Percentiles rank a stretch among this genome's conserved stretches.
phyloP scores from a whole-genome alignment of 2,113 vertebrate species.

The Phyllostomus hastatus region DNA sequence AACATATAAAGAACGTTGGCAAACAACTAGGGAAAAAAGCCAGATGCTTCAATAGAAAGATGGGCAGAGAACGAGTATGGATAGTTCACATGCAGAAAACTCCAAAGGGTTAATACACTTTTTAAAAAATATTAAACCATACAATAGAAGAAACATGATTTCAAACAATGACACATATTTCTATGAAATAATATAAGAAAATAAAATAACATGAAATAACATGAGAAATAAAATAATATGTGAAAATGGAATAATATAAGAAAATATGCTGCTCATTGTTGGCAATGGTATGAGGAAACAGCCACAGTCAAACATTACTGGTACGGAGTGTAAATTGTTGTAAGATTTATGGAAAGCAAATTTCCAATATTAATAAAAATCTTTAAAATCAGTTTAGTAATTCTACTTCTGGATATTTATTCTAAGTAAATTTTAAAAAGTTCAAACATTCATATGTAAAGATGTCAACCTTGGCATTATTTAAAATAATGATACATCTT shows the following conservation, averaged over 20 bases:
- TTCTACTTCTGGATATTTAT: not conserved
- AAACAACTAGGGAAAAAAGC: not conserved
- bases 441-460: not conserved
- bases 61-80: not conserved
- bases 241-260: not conserved
- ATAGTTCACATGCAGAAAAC: not conserved
- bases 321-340: not conserved
- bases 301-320: not conserved
- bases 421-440: not conserved
- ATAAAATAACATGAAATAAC: not conserved
- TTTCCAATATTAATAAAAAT: not conserved
- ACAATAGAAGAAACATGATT: not conserved
- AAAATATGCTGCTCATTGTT: not conserved
- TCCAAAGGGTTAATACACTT: not conserved
- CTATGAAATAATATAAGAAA: not conserved
- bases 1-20: not conserved
- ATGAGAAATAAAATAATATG: too few species aligned
- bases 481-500: not conserved
- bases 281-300: not conserved
- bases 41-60: not conserved
- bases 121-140: not conserved
- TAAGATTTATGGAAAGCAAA: not conserved
- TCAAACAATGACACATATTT: not conserved
- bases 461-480: not conserved
- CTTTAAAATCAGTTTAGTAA: not conserved